Evolutionary conservation across 2,888 invertebrate genomes (phyloP).

Genomic region (Pomacea canaliculata): DNA sequence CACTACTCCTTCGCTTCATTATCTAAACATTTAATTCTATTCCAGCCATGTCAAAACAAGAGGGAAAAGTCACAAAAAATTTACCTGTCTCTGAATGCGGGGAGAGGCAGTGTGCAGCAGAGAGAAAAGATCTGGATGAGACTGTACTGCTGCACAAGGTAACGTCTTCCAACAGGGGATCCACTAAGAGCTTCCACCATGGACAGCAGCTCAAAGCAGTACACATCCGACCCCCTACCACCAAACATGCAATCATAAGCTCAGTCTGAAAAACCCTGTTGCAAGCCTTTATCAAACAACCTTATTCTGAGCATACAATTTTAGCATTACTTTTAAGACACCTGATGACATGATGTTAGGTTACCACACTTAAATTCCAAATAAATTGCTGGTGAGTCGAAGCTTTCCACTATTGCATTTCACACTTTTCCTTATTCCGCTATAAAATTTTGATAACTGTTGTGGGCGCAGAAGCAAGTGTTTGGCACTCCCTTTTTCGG

Average conservation of each 20-base stretch:
- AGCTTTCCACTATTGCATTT: no score
- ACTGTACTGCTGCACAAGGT: constrained; percentile 89
- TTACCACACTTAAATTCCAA: no score
- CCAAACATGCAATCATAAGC: background rate
- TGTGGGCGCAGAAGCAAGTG: no score
- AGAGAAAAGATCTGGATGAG: constrained; percentile 87
- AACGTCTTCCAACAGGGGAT: constrained; percentile 88
- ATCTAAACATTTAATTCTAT: background rate
- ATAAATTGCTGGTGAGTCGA: no score
- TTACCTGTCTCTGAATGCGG: constrained; percentile 90
- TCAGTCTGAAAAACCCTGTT: background rate
- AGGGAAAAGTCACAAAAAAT: background rate
- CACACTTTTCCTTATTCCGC: no score
- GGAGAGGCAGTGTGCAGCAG: constrained; percentile 94
- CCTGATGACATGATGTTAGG: no score
- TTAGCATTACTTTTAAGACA: no score
- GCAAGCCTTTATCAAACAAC: background rate
- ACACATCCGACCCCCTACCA: constrained; percentile 78
- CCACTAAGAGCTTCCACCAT: constrained; percentile 95
- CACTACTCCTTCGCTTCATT: background rate
- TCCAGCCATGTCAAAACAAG: no score
- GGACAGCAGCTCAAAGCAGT: constrained; percentile 97
- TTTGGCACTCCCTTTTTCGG: no score
- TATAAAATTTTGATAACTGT: no score
- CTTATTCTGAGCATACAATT: no score